These are phyloP conservation scores for Arctopsyche grandis DNA, from an alignment of 1,140 invertebrate genomes.

Conservation along the genomic window DNA sequence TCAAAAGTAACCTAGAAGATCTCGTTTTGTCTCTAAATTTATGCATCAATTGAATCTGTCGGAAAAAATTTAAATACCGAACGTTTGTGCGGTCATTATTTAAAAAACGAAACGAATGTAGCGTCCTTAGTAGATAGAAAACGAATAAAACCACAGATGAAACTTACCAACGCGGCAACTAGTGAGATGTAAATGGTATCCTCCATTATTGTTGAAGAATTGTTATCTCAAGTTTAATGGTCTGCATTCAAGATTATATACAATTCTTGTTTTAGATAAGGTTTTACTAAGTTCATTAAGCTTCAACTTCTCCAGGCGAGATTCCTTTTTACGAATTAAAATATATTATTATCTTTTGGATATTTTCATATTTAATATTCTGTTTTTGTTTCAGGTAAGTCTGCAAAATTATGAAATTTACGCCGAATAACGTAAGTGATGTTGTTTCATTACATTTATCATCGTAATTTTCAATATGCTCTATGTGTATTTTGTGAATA, in stretches of 20 bases:
- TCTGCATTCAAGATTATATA: conserved; percentile 33
- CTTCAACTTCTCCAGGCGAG: neutral
- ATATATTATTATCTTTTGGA: too few relatives aligned
- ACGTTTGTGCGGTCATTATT: conserved; percentile 3
- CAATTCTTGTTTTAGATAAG: conserved; percentile 37
- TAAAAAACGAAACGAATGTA: neutral
- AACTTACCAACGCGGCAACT: neutral
- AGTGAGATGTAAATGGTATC: conserved; percentile 31
- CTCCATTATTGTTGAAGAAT: conserved; percentile 30
- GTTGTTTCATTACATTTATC: neutral
- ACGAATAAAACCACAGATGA: neutral
- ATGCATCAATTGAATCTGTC: neutral
- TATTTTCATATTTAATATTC: neutral
- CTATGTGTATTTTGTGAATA: conserved; percentile 1
- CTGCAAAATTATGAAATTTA: too few relatives aligned
- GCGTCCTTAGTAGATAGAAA: neutral
- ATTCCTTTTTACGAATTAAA: neutral
- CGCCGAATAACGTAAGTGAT: neutral
- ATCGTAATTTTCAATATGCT: neutral
- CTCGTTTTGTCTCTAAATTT: neutral
- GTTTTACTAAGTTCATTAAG: conserved; percentile 32
- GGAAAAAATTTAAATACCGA: neutral
- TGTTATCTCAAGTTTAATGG: conserved; percentile 41
- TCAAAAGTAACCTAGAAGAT: neutral
- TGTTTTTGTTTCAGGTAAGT: conserved; percentile 32